Base-by-base conservation (phyloP, 1,140 invertebrate species). In the Babylonia areolata region DNA sequence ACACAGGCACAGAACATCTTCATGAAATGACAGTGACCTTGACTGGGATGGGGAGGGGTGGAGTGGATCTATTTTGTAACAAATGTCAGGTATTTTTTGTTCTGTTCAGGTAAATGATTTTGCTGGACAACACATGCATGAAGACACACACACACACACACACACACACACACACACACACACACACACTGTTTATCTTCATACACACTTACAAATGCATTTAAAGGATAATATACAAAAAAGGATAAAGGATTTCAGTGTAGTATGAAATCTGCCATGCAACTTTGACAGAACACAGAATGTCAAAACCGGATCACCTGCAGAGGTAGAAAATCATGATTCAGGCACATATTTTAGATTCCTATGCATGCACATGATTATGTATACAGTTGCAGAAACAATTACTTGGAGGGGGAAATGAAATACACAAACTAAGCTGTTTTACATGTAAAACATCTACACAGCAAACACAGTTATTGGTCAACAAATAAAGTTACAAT, bases 161-260 rank as follows among this genome's bases (percentile, higher is more conserved):
- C 58, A 64, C 28, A 64, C 58, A 64, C 28, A 64, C 58, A 64
- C 58, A 64, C 58, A 64, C 58, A 64, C 58, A 64, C 58, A 64
- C 58, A 64, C 58, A 64, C 12, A 51, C 9, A 51, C 17, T 51
- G 2, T 51, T 17, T 17, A 0, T 51, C 17, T 51, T 51, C 46
- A 51, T 51, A 51, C 9, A 51, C n/a, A n/a, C n/a, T n/a, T n/a
- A n/a, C n/a, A n/a, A n/a, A n/a, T n/a, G n/a, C n/a, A 2, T 51
- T 51, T 51, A 9, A 51, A 51, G 17, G 46, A 51, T 51, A 17
- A 51, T 17, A 51, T 51, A 51, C n/a, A n/a, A n/a, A 51, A 51
- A 51, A 51, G 9, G 46, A 51, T 51, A 12, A 51, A 51, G 46
- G 46, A 51, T 51, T 51, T 51, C 46, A 51, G 46, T 51, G 46